These are phyloP conservation scores for Endomychus coccineus DNA, from an alignment of 2,888 invertebrate genomes.

Conservation along the genomic window DNA sequence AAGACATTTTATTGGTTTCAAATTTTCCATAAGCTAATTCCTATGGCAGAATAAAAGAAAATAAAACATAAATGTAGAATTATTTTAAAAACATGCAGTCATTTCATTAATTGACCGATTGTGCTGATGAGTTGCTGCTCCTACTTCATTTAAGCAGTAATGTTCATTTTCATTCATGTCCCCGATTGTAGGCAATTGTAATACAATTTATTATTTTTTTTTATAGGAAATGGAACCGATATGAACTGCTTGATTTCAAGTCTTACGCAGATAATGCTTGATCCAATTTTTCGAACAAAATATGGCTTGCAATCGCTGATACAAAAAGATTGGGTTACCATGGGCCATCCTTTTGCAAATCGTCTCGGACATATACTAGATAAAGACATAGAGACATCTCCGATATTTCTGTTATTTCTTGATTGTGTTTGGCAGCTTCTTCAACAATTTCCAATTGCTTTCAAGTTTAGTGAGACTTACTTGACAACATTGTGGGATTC, in stretches of 20 bases:
- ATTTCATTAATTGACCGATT: too few species aligned
- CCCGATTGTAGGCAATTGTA: too few species aligned
- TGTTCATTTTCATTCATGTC: too few species aligned
- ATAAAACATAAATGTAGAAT: too few species aligned
- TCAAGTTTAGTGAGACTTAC: constrained; percentile 89
- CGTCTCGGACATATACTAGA: constrained; percentile 63
- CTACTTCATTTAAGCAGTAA: too few species aligned
- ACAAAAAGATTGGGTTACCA: constrained; percentile 91
- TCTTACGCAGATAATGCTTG: constrained; percentile 78
- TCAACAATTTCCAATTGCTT: constrained; percentile 79
- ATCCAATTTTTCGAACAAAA: constrained; percentile 74
- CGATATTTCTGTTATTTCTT: constrained; percentile 83
- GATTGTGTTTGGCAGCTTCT: constrained; percentile 91
- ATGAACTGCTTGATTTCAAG: constrained; percentile 80
- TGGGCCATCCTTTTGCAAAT: constrained; percentile 69
- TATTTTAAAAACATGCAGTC: too few species aligned
- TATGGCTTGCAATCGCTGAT: constrained; percentile 84
- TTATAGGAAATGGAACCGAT: constrained; percentile 77
- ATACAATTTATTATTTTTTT: constrained; percentile 11
- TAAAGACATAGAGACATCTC: constrained; percentile 62
- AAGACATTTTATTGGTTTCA: too few species aligned
- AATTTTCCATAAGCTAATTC: too few species aligned
- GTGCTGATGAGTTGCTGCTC: too few species aligned
- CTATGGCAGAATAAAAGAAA: too few species aligned
- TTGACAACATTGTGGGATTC: constrained; percentile 89